These are phyloP conservation scores for Rousettus madagascariensis DNA, from an alignment of 2,797 vertebrate genomes.

Conservation along the genomic window DNA sequence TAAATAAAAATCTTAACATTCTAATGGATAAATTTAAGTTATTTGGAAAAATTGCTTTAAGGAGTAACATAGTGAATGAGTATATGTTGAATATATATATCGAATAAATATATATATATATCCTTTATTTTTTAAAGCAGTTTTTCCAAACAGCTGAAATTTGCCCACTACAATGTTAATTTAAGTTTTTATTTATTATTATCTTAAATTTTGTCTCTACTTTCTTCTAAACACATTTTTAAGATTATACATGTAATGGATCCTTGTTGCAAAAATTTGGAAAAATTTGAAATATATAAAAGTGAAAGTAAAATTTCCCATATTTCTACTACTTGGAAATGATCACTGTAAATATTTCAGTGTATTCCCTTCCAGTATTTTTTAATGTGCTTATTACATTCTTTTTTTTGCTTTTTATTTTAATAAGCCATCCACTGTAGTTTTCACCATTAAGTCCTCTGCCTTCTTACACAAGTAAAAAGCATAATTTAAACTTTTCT, in stretches of 20 bases:
- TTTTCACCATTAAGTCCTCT: background rate
- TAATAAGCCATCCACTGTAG: background rate
- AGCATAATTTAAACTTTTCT: background rate
- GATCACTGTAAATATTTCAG: conserved; percentile 3
- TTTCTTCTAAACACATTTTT: background rate
- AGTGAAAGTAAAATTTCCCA: background rate
- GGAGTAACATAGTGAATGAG: background rate
- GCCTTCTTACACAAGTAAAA: background rate
- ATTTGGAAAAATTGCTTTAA: background rate
- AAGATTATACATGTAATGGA: background rate
- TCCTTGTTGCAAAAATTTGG: conserved; percentile 1
- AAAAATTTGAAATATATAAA: background rate
- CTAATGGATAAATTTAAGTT: background rate
- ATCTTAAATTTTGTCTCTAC: background rate
- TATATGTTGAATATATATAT: background rate
- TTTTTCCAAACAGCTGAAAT: background rate
- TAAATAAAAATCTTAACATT: background rate
- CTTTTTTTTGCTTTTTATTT: background rate
- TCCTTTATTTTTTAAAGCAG: background rate
- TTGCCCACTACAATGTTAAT: background rate
- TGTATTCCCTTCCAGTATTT: background rate
- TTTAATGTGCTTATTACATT: conserved; percentile 5
- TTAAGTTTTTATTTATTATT: conserved; percentile 5
- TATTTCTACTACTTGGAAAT: background rate
- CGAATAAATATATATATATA: background rate